Percentiles rank a stretch among this genome's conserved stretches.
phyloP scores from a whole-genome alignment of 2,888 invertebrate genomes.

The Drosophila conformis region DNA sequence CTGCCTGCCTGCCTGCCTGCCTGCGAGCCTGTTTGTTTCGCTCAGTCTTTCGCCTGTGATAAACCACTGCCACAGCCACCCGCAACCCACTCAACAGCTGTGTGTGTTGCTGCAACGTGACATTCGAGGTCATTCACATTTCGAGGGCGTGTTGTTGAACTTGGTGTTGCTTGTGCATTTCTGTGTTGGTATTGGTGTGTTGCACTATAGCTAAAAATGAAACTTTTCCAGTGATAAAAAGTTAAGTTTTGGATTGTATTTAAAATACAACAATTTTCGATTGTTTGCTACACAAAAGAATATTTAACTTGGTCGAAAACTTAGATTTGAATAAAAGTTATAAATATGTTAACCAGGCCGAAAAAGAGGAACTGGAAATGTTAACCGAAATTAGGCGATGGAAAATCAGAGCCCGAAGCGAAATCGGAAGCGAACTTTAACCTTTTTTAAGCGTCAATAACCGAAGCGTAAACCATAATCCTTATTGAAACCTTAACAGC shows the following conservation, averaged over 20 bases:
- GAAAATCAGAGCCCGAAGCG: too few species aligned
- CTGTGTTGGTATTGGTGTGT: conserved; percentile 17
- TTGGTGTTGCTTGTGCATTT: conserved; percentile 59
- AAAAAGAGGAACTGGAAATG: too few species aligned
- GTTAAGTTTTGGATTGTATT: not conserved
- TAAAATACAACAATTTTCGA: not conserved
- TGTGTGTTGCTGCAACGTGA: conserved; percentile 67
- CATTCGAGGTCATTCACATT: conserved; percentile 84
- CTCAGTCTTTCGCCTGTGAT: conserved; percentile 56
- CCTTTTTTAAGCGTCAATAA: too few species aligned
- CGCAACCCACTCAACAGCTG: conserved; percentile 7
- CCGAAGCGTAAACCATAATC: too few species aligned
- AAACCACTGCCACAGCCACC: conserved; percentile 56
- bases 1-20: conserved; percentile 7
- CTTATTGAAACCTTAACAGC: too few species aligned
- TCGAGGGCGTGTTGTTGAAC: conserved; percentile 84
- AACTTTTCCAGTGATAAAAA: not conserved
- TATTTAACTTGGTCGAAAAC: not conserved
- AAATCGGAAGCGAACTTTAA: too few species aligned
- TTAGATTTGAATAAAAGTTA: not conserved
- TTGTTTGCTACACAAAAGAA: not conserved
- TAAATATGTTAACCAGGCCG: too few species aligned
- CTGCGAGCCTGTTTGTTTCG: conserved; percentile 46
- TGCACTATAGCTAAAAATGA: conserved; percentile 13
- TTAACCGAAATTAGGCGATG: too few species aligned